Evolutionary conservation across 2,888 invertebrate genomes (phyloP), one percentile per base, ranked within the genome.

Genomic region (Mayetiola destructor): DNA sequence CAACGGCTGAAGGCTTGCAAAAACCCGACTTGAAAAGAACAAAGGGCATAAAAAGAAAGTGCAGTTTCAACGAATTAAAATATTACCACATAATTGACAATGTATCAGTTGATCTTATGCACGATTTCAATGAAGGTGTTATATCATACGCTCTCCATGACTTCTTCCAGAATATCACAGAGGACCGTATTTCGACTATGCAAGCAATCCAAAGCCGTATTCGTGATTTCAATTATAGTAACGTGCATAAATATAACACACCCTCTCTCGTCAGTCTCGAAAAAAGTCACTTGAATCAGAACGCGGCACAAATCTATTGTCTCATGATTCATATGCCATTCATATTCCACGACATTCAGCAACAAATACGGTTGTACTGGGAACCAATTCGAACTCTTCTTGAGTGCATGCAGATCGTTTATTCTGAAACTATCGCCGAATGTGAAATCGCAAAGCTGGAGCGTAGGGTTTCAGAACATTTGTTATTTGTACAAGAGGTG

Each of bases 121-220:
- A 61, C 18, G 59, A 61, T 55, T 20, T 58, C 0, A 52, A 59
- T 10, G 61, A 61, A 57, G 61, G 61, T 9, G 48, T 57, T 36
- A 58, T 55, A 3, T 55, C 59, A 12, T 59, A 36, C 53, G 37
- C 37, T 23, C 35, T 61, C 5, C 27, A 35, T 27, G 53, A 37
- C 23, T 58, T 60, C 18, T 55, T 61, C 21, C 58, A 52, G 32
- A 27, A 30, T n/a, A 36, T 59, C 3, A 55, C 59, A 8, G 36
- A 56, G 14, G 10, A 39, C 23, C 59, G 58, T 56, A 37, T 59
- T 10, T 12, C 40, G 14, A 58, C 30, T 29, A 58, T 30, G 16
- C 42, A 59, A 16, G 40, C 58, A 42, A 58, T 60, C 39, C 57
- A 59, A 56, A 55, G 55, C 23, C 56, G 58, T 37, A 59, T 60